Evolutionary conservation across 1,140 invertebrate species (phyloP).

Genomic region (Neotoxoptera formosana): DNA sequence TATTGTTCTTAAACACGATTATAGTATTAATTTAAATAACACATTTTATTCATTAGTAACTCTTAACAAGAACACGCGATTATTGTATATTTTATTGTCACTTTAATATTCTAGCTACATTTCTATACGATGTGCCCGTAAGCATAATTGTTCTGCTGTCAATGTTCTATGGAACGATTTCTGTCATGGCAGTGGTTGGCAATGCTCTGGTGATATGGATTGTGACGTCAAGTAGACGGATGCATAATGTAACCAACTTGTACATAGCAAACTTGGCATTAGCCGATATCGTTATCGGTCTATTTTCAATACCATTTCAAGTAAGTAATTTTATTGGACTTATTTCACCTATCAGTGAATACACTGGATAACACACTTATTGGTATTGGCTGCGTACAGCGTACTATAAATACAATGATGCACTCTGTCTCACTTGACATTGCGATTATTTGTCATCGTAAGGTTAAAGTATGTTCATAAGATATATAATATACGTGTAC

Average conservation of each 20-base stretch:
- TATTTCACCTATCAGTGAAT: background rate
- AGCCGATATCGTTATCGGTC: slow-evolving; percentile 79
- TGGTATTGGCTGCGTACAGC: background rate
- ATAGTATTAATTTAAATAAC: background rate
- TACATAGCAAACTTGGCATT: slow-evolving; percentile 82
- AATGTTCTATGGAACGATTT: slow-evolving; percentile 82
- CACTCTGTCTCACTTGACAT: background rate
- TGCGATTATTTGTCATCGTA: background rate
- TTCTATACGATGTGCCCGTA: slow-evolving; percentile 75
- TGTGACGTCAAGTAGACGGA: slow-evolving; percentile 73
- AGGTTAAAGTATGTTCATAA: background rate
- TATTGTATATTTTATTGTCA: background rate
- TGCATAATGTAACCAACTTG: slow-evolving; percentile 84
- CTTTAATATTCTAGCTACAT: slow-evolving; percentile 56
- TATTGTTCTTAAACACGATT: too few species aligned
- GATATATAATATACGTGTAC: too few species aligned
- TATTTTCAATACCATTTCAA: slow-evolving; percentile 83
- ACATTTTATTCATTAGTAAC: background rate
- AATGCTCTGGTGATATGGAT: slow-evolving; percentile 85
- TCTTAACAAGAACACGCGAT: background rate
- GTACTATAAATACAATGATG: background rate
- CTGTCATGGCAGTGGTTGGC: slow-evolving; percentile 79
- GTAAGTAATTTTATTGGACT: slow-evolving; percentile 65
- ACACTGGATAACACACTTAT: background rate
- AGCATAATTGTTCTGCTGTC: slow-evolving; percentile 77